Base-by-base conservation (phyloP, 2,888 invertebrate genomes). In the Drosophila niveifrons region DNA sequence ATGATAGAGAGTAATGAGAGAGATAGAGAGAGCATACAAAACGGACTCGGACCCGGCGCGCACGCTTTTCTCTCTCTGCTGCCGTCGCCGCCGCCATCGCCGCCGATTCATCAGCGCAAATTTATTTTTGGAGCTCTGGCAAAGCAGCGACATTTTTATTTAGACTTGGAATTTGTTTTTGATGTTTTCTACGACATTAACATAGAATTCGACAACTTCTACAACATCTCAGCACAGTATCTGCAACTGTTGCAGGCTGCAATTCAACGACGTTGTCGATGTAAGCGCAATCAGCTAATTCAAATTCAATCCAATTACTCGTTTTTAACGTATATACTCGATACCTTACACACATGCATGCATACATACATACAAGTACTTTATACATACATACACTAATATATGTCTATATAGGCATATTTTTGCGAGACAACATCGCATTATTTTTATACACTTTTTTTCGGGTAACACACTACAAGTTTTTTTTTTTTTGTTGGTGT, bases 51-150 rank as follows among this genome's bases (percentile, higher is more conserved):
- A 78, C 78, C 82, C 75, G 81, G 72, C 68, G 70, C 59, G 51
- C 43, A 15, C 39, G 39, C 36, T n/a, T 11, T 44, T 72, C 80
- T 44, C 59, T 51, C 34, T 28, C 70, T 23, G 23, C 23, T 23
- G 23, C 23, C 23, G 23, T 6, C 23, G 59, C 36, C 23, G 23
- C 23, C 23, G 59, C 36, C n/a, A 4, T n/a, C 34, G 68, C 79
- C 72, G 73, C 70, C 75, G 70, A 71, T 62, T 62, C 80, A 74
- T 71, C 69, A 69, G 66, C 70, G 47, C 66, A 84, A 82, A 83
- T 83, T 76, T 83, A 83, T 83, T 83, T 83, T 87, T 83, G 88
- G 88, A 87, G 76, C 82, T 83, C 65, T 84, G 79, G 88, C 76
- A 70, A 76, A 78, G 82, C 82, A 75, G 85, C 79, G 74, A 85